These are phyloP conservation scores for Phodopus roborovskii DNA, from an alignment of 2,113 vertebrate species.

Conservation along the genomic window DNA sequence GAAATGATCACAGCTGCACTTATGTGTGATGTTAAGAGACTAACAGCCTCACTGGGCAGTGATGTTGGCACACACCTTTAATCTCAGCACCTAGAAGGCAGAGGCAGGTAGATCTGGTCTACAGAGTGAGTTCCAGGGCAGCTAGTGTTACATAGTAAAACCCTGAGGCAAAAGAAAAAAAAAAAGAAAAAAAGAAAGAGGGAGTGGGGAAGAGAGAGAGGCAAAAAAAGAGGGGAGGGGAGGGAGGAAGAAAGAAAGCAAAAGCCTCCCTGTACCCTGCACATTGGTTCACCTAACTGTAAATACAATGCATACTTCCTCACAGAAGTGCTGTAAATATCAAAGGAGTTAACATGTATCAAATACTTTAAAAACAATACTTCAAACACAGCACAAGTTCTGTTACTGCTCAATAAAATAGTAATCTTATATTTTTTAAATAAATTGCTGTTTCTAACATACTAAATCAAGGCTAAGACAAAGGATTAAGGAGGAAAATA, in stretches of 20 bases:
- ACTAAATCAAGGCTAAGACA: background rate
- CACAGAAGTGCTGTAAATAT: background rate
- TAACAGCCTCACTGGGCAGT: background rate
- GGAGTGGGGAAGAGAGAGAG: too few relatives aligned
- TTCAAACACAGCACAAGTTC: background rate
- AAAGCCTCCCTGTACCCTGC: background rate
- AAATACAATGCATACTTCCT: background rate
- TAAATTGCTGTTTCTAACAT: background rate
- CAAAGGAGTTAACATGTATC: background rate
- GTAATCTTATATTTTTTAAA: background rate
- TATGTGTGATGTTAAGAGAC: background rate
- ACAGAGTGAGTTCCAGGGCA: too few relatives aligned
- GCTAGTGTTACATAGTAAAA: too few relatives aligned
- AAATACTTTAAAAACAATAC: background rate
- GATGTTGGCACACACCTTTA: background rate
- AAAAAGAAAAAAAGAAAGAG: too few relatives aligned
- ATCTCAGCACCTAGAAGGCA: background rate
- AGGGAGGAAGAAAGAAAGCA: background rate
- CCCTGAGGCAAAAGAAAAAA: too few relatives aligned
- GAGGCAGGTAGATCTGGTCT: too few relatives aligned
- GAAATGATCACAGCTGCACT: background rate
- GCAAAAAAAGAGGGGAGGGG: too few relatives aligned
- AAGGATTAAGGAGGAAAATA: background rate
- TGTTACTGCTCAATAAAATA: background rate
- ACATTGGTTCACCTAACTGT: background rate